Evolutionary conservation across 1,140 invertebrate species (phyloP).

Genomic region (Aphelenchoides besseyi): DNA sequence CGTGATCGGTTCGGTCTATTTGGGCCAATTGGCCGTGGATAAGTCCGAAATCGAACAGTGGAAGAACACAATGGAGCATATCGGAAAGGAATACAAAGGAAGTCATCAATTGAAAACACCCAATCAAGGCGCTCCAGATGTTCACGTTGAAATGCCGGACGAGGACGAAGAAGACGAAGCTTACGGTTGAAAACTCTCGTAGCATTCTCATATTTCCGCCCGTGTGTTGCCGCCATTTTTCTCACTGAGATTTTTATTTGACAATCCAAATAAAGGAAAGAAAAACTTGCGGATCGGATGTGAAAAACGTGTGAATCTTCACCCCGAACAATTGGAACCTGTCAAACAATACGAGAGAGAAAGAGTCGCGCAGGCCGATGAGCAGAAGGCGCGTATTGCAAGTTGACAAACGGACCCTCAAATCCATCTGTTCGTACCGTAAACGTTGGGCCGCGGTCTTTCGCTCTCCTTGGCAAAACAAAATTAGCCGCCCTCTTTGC

Average conservation of each 20-base stretch:
- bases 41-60: slow-evolving; percentile 61
- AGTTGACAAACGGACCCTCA: slow-evolving; percentile 5
- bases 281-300: background rate
- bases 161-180: slow-evolving; percentile 38
- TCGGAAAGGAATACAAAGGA: slow-evolving; percentile 60
- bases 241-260: background rate
- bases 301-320: background rate
- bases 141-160: slow-evolving; percentile 51
- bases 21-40: slow-evolving; percentile 54
- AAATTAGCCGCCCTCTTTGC: background rate
- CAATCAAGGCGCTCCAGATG: slow-evolving; percentile 52
- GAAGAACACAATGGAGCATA: slow-evolving; percentile 58
- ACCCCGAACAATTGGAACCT: background rate
- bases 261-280: background rate
- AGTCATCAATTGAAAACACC: slow-evolving; percentile 51
- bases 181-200: background rate
- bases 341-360: background rate
- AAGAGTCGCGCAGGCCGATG: background rate
- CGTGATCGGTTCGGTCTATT: slow-evolving; percentile 53
- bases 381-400: background rate
- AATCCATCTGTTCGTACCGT: background rate
- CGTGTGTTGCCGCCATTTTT: background rate
- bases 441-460: background rate
- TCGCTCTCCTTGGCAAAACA: background rate
- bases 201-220: background rate